Evolutionary conservation across 2,888 invertebrate genomes (phyloP).

Genomic region (Chymomyza amoena): DNA sequence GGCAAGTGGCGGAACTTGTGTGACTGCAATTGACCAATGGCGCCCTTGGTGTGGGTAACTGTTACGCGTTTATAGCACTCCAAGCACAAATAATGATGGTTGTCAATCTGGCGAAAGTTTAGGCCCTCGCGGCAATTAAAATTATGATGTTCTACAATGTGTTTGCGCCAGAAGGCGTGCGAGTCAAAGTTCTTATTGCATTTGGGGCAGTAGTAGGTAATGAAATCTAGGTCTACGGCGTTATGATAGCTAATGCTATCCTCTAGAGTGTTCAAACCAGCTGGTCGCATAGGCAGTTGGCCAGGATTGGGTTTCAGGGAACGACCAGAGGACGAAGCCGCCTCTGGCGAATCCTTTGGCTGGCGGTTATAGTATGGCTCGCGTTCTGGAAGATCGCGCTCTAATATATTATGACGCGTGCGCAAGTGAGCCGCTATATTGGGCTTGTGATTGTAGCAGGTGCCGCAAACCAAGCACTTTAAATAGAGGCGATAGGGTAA

Average conservation of each 20-base stretch:
- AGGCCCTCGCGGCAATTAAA: slow-evolving; percentile 69
- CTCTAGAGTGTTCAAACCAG: slow-evolving; percentile 70
- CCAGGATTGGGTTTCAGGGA: slow-evolving; percentile 42
- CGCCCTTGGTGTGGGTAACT: slow-evolving; percentile 74
- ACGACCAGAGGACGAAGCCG: slow-evolving; percentile 39
- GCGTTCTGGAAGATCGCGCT: slow-evolving; percentile 43
- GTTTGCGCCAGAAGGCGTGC: slow-evolving; percentile 75
- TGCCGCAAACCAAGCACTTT: slow-evolving; percentile 72
- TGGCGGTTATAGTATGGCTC: slow-evolving; percentile 4
- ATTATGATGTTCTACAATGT: slow-evolving; percentile 74
- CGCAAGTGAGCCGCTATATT: slow-evolving; percentile 72
- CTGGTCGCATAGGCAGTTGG: slow-evolving; percentile 49
- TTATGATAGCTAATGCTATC: slow-evolving; percentile 74
- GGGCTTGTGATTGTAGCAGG: slow-evolving; percentile 74
- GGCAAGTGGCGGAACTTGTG: slow-evolving; percentile 75
- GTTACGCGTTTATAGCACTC: slow-evolving; percentile 75
- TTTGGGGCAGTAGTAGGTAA: slow-evolving; percentile 71
- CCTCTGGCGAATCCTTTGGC: neutral
- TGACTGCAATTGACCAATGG: slow-evolving; percentile 74
- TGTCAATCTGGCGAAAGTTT: slow-evolving; percentile 74
- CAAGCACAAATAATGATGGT: slow-evolving; percentile 72
- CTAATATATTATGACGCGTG: slow-evolving; percentile 69
- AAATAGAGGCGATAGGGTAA: slow-evolving; percentile 69
- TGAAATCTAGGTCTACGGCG: slow-evolving; percentile 74
- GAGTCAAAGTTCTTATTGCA: slow-evolving; percentile 72